Percentiles rank a stretch among this genome's conserved stretches.
These are phyloP conservation scores for Therioaphis trifolii DNA, from an alignment of 2,888 invertebrate genomes.

Conservation along the genomic window DNA sequence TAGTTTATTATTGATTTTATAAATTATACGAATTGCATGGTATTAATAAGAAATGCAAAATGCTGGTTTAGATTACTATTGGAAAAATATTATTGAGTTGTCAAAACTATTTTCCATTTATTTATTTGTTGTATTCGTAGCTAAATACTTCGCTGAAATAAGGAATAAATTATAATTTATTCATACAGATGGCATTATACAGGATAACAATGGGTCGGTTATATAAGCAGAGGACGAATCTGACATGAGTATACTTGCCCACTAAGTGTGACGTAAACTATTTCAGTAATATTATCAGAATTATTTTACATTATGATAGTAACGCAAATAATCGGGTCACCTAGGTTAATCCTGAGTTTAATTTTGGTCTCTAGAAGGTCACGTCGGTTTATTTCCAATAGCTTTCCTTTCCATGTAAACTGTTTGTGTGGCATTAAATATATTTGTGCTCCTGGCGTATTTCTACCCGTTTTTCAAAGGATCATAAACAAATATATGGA, in stretches of 20 bases:
- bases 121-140: no score
- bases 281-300: constrained; percentile 19
- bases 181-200: neutral
- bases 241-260: neutral
- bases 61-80: no score
- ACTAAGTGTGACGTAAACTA: neutral
- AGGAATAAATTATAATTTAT: neutral
- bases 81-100: no score
- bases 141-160: no score
- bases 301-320: constrained; percentile 44
- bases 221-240: neutral
- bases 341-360: constrained; percentile 23
- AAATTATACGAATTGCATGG: no score
- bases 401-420: constrained; percentile 1
- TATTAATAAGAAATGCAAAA: no score
- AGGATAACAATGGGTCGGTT: neutral
- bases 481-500: neutral
- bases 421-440: neutral
- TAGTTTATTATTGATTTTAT: no score
- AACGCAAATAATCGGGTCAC: constrained; percentile 8
- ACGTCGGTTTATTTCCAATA: constrained; percentile 24
- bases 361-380: constrained; percentile 26
- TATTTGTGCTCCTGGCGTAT: neutral
- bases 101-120: no score
- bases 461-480: neutral